Base-by-base conservation (phyloP, 2,888 invertebrate genomes). In the Stramonita haemastoma region DNA sequence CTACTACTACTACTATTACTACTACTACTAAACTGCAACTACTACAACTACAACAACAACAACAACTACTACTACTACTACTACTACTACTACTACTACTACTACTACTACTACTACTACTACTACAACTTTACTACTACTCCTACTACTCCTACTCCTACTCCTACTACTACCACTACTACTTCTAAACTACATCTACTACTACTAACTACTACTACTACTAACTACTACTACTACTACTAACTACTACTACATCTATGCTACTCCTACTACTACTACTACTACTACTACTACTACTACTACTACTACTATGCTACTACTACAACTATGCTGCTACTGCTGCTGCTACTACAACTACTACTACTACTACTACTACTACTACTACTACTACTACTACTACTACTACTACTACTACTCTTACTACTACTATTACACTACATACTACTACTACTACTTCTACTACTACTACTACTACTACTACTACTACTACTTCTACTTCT, bases 361-460 rank as follows among this genome's bases (percentile, higher is more conserved):
- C 22, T 60, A 15, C 60, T 60, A 15, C 60, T 60, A 15, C 60
- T 60, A 1, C 22, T 81, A 22, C 81, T 81, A 22, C 46, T 46
- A 46, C 46, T 46, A 5, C 46, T 46, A 46, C 46, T 46, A 5
- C 46, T 46, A 46, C 56, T 86, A 60, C 57, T 86, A 60, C 86
- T 86, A 60, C 86, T 86, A 60, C 86, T 86, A 86, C 86, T 86
- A 86, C 86, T 86, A 57, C 86, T 86, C 57, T 17, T 86, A 57
- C 56, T 86, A 60, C n/a, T 86, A 22, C 57, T 57, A 26, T 13
- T 86, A n/a, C 81, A n/a, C 81, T 81, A n/a, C 81, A 2, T 81
- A 34, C 81, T 81, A 81, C 81, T 81, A 81, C n/a, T 81, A 81
- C 81, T 81, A 34, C 81, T 81, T 11, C 81, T 81, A 81, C 81